Percentiles rank a stretch among this genome's conserved stretches.
Conservation (phyloP, 2,888 invertebrate species). For the Xanthia togata region DNA sequence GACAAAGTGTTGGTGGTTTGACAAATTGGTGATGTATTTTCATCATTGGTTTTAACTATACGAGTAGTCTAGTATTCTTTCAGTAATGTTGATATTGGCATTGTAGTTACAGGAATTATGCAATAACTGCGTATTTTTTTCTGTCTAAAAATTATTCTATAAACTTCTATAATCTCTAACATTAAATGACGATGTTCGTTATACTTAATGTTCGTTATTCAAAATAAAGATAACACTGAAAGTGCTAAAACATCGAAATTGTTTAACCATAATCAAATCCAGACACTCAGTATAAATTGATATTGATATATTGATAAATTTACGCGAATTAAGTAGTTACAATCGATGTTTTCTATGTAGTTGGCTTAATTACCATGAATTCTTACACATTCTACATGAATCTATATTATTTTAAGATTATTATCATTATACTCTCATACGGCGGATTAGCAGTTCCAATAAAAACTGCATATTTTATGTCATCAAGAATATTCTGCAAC, state of each 20-base stretch:
- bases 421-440: background rate
- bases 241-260: background rate
- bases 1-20: background rate
- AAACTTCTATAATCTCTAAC: background rate
- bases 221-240: no score
- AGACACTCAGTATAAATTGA: no score
- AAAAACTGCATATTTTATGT: background rate
- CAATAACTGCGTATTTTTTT: no score
- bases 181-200: background rate
- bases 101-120: background rate
- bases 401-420: background rate
- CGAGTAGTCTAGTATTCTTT: background rate
- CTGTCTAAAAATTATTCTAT: background rate
- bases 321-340: background rate
- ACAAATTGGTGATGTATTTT: background rate
- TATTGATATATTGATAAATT: conserved; percentile 42
- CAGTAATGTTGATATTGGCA: background rate
- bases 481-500: background rate
- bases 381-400: background rate
- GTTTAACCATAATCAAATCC: background rate
- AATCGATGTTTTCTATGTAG: conserved; percentile 14
- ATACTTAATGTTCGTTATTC: background rate
- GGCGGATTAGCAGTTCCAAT: background rate
- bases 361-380: conserved; percentile 6
- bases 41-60: background rate